Evolutionary conservation across 2,113 vertebrate genomes (phyloP), one percentile per base, ranked within the genome.

Genomic region (Engystomops pustulosus): DNA sequence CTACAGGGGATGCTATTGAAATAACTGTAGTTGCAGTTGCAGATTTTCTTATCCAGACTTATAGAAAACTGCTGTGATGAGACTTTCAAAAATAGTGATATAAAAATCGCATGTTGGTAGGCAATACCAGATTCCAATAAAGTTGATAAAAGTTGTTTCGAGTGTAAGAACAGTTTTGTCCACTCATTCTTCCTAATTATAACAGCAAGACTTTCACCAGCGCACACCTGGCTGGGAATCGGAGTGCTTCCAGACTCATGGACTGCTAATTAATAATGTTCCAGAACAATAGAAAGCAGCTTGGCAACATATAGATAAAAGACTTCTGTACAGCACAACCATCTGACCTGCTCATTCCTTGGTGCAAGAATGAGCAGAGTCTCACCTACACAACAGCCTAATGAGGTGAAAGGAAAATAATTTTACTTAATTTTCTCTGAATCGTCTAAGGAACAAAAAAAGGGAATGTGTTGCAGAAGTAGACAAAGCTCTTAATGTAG

Each of bases 151-250:
- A 23, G 27, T 27, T 49, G 55, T 76, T 49, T 49, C 30, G 30
- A 7, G 34, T 23, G 4, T 9, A 9, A 58, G 60, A 84, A 84
- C 75, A 65, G 49, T 78, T n/a, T 38, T 55, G 74, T 84, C 82
- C 82, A 84, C 62, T 78, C 58, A 69, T 78, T 78, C 82, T 30
- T 78, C 18, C 62, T 84, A 84, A 84, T 84, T 84, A 84, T 62
- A 49, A 67, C n/a, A n/a, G 44, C 72, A 18, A 68, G 81, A 51
- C 60, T 7, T 53, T 47, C 32, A 44, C 74, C 47, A 53, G 32
- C 74, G 78, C 74, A 78, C 82, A 84, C 82, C 82, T 84, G 82
- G 82, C 74, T 78, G 82, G 74, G 82, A 84, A 44, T 84, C 82
- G 34, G n/a, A 20, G 45, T 9, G 74, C 76, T 78, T 84, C 82